A percentile compares a stretch with the other conserved stretches of the same genome.
phyloP scores from a whole-genome alignment of 1,140 invertebrate genomes.

The Papilio helenus region DNA sequence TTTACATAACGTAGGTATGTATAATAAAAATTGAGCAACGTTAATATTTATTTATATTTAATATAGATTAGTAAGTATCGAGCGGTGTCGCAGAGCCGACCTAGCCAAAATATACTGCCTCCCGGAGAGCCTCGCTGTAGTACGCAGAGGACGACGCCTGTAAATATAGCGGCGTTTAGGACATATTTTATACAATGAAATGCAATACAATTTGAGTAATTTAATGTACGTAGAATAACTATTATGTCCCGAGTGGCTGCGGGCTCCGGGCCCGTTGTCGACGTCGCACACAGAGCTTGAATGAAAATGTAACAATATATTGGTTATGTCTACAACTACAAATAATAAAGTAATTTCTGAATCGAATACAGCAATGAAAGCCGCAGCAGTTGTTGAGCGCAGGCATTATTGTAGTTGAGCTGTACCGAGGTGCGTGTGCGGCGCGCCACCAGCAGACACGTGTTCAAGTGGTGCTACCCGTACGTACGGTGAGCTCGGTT shows the following conservation, averaged over 20 bases:
- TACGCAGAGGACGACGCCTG: conserved; percentile 27
- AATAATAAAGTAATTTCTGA: no score
- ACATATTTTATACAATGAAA: conserved; percentile 32
- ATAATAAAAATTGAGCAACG: not conserved
- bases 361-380: no score
- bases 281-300: not conserved
- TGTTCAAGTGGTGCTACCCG: conserved; percentile 60
- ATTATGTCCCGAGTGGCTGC: not conserved
- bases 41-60: not conserved
- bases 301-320: no score
- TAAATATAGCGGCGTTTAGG: conserved; percentile 36
- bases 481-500: no score
- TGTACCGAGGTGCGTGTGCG: conserved; percentile 8
- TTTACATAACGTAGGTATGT: not conserved
- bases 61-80: not conserved
- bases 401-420: no score
- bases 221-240: conserved; percentile 28
- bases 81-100: not conserved
- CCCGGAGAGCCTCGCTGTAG: conserved; percentile 12
- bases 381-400: no score
- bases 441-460: conserved; percentile 49
- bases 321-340: no score
- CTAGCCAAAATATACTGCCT: conserved; percentile 25
- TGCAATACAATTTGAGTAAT: conserved; percentile 40
- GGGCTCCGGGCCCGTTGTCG: not conserved